Percentiles rank a stretch among this genome's conserved stretches.
phyloP scores from a whole-genome alignment of 1,140 invertebrate genomes.

The Acromyrmex charruanus region DNA sequence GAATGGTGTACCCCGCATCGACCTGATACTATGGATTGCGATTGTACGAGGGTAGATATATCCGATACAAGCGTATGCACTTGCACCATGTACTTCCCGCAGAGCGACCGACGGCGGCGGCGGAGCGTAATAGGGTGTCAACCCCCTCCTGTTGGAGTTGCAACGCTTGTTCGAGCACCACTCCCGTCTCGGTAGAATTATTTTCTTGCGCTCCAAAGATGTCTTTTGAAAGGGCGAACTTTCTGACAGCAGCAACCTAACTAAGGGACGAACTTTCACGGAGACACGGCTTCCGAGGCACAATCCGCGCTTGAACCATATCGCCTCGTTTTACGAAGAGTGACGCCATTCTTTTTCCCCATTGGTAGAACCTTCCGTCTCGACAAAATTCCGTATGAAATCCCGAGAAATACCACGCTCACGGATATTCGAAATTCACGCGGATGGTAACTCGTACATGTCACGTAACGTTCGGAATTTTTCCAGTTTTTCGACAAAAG shows the following conservation, averaged over 20 bases:
- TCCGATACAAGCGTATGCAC: conserved; percentile 31
- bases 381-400: conserved; percentile 13
- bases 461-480: neutral
- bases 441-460: neutral
- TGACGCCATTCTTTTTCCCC: neutral
- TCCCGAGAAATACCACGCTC: neutral
- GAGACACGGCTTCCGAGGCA: conserved; percentile 14
- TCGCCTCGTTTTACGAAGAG: conserved; percentile 17
- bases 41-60: conserved; percentile 5
- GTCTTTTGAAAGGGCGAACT: conserved; percentile 24
- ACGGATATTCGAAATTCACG: conserved; percentile 11
- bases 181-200: conserved; percentile 26
- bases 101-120: neutral
- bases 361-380: neutral
- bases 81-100: neutral
- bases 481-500: neutral
- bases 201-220: conserved; percentile 37
- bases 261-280: conserved; percentile 26
- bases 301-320: neutral
- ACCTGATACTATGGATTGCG: too few relatives aligned
- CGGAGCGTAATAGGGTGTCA: conserved; percentile 25
- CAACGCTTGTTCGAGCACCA: conserved; percentile 23
- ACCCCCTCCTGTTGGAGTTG: neutral
- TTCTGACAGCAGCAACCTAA: conserved; percentile 23
- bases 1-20: conserved; percentile 15